phyloP scores from a whole-genome alignment of 2,113 vertebrate genomes.

The Taxidea taxus region DNA sequence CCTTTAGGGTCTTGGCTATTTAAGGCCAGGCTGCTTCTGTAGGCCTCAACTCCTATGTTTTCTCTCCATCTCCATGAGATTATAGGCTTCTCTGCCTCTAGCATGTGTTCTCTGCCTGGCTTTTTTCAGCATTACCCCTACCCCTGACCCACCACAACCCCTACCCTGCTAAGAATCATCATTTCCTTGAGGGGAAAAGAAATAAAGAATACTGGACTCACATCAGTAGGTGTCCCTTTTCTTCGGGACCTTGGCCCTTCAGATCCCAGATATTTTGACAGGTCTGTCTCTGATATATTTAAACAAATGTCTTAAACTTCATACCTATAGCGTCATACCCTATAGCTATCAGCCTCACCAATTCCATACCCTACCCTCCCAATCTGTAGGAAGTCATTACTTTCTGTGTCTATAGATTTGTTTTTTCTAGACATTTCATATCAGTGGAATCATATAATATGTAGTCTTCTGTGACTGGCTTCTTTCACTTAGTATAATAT shows the following conservation, averaged over 20 bases:
- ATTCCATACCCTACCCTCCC: neutral
- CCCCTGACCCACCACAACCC: rapidly evolving
- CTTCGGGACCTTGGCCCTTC: neutral
- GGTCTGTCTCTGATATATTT: neutral
- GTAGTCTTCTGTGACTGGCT: neutral
- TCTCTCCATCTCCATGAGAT: neutral
- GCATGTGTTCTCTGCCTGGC: neutral
- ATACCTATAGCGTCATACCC: neutral
- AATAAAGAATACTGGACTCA: neutral
- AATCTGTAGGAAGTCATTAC: neutral
- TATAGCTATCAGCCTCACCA: neutral
- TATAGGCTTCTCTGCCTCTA: neutral
- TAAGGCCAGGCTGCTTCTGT: neutral
- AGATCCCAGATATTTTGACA: neutral
- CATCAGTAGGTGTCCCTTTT: neutral
- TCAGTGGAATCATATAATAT: neutral
- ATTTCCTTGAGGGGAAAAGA: neutral
- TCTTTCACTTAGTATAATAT: neutral
- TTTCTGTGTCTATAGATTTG: neutral
- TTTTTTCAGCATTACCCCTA: neutral
- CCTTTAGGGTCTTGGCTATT: neutral
- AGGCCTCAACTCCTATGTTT: neutral
- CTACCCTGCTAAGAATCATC: neutral
- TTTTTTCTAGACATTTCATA: neutral
- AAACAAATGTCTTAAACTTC: neutral